Evolutionary conservation across 1,140 invertebrate species (phyloP), one percentile per base, ranked within the genome.

Genomic region (Trichoplusia ni): DNA sequence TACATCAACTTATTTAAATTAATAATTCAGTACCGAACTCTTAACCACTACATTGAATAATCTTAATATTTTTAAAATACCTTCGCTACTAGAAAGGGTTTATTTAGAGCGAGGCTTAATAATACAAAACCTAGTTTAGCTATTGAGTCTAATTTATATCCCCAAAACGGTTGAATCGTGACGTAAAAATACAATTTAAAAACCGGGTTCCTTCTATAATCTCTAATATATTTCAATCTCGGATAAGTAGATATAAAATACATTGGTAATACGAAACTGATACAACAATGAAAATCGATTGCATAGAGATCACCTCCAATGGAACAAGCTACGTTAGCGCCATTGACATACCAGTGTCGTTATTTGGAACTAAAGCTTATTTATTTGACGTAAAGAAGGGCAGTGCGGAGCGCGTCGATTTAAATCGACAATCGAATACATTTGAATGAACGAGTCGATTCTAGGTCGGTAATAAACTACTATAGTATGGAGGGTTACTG

Each of bases 351-450:
- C 38, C 38, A 8, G 38, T 58, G 38, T 31, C 54, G n/a, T 31
- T 58, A 58, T 58, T 58, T 25, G 54, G 38, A 58, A 58, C 54
- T 44, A 58, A 58, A 58, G 29, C 37, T 44, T 44, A 58, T 58
- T 58, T 58, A 58, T 58, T 58, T 58, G 38, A 58, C 54, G 38
- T 58, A 58, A 58, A 42, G 25, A 56, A 9, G 35, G 27, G 7
- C 27, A 56, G 51, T 56, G 51, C 51, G 27, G 35, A 19, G 38
- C 14, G 33, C 23, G 31, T 42, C 53, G 53, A 58, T 29, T 58
- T 58, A 58, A 42, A 42, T 58, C 53, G 53, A 42, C 7, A 49
- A 49, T 49, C 46, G 53, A 42, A 42, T 18, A 14, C 53, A n/a
- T 14, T 37, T 11, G 49, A 53, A 35, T 54, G 38, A 58, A 44